Evolutionary conservation across 2,888 invertebrate species (phyloP).

Genomic region (Acanthococcus lagerstroemiae): DNA sequence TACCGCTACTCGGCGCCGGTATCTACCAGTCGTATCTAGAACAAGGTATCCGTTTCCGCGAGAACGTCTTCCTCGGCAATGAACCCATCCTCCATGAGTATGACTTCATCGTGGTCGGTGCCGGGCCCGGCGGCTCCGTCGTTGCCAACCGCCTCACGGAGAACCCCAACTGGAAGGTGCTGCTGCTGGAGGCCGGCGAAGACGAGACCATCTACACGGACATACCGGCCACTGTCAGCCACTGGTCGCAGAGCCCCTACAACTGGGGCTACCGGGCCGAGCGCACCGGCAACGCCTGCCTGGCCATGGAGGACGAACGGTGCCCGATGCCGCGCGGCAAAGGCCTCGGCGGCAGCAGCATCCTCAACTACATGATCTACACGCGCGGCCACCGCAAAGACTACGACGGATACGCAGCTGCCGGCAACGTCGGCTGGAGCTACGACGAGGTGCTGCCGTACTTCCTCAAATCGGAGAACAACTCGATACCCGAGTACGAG

Average conservation of each 20-base stretch:
- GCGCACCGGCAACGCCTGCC: slow-evolving; percentile 50
- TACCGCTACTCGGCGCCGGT: slow-evolving; percentile 23
- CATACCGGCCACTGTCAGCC: slow-evolving; percentile 49
- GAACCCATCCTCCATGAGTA: slow-evolving; percentile 36
- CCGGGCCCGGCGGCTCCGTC: slow-evolving; percentile 60
- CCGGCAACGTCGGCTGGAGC: slow-evolving; percentile 44
- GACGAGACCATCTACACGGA: slow-evolving; percentile 48
- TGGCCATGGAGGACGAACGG: slow-evolving; percentile 41
- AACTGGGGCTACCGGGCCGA: slow-evolving; percentile 63
- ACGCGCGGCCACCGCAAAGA: slow-evolving; percentile 38
- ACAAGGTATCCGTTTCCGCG: slow-evolving; percentile 35
- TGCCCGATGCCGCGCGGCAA: slow-evolving; percentile 38
- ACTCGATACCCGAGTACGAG: slow-evolving; percentile 35
- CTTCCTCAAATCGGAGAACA: slow-evolving; percentile 40
- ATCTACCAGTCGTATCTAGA: slow-evolving; percentile 34
- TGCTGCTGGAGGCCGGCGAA: slow-evolving; percentile 55
- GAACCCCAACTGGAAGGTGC: slow-evolving; percentile 49
- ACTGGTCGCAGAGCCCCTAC: slow-evolving; percentile 50
- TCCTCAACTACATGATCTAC: slow-evolving; percentile 52
- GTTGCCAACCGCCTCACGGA: slow-evolving; percentile 60
- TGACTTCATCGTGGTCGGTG: slow-evolving; percentile 46
- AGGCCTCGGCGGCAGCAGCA: slow-evolving; percentile 42
- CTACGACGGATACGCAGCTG: slow-evolving; percentile 37
- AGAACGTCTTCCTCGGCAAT: slow-evolving; percentile 35
- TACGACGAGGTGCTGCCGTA: slow-evolving; percentile 40